These are phyloP conservation scores for Eupithecia insigniata DNA, from an alignment of 2,888 invertebrate genomes.

Conservation along the genomic window DNA sequence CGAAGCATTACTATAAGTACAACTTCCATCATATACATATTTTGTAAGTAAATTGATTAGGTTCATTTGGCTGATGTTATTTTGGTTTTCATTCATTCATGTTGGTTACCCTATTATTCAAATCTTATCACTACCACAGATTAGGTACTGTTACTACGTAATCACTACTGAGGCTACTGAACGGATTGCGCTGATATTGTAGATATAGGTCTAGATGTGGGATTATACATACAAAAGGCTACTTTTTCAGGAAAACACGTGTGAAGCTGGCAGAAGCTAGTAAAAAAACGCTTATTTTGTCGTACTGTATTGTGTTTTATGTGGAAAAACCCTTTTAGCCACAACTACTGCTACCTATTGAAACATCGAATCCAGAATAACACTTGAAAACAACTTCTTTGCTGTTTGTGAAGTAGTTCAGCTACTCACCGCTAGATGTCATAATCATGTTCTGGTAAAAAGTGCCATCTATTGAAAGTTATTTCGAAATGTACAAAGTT, in stretches of 20 bases:
- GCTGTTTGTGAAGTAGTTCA: background rate
- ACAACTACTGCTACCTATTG: background rate
- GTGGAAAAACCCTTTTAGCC: background rate
- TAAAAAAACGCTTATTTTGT: background rate
- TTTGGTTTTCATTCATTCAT: background rate
- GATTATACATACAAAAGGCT: background rate
- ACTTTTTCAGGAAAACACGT: background rate
- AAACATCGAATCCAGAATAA: background rate
- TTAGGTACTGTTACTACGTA: too few species aligned
- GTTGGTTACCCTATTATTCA: background rate
- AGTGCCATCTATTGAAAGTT: constrained; percentile 15
- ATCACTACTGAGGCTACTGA: background rate
- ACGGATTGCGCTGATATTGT: background rate
- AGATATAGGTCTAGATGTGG: too few species aligned
- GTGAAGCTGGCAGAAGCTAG: background rate
- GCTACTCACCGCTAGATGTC: constrained; percentile 38
- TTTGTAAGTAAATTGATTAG: too few species aligned
- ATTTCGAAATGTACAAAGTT: background rate
- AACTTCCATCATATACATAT: too few species aligned
- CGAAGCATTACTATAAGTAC: too few species aligned
- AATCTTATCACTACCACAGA: background rate
- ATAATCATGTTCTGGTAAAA: background rate
- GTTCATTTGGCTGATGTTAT: background rate
- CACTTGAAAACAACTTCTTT: background rate
- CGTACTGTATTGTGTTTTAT: background rate